phyloP scores from a whole-genome alignment of 2,113 vertebrate species.

The Hippocampus comes region DNA sequence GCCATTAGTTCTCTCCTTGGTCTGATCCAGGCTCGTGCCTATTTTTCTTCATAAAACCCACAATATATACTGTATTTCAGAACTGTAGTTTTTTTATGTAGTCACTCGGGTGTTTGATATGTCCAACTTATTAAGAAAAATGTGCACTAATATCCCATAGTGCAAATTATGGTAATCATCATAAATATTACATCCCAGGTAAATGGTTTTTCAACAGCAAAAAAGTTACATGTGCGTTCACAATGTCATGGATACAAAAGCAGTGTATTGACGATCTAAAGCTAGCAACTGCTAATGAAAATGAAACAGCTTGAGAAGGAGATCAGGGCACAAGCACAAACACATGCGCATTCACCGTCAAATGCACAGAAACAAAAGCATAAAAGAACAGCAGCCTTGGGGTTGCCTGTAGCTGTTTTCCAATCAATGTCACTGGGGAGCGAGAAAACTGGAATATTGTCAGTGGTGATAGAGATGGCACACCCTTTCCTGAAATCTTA shows the following conservation, averaged over 20 bases:
- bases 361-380: constrained; percentile 21
- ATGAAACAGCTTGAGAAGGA: constrained; percentile 26
- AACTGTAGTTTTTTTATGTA: no score
- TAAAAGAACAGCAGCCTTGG: constrained; percentile 41
- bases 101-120: no score
- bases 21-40: no score
- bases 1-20: no score
- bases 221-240: not conserved
- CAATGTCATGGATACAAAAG: not conserved
- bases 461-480: constrained; percentile 49
- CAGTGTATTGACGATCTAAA: constrained; percentile 9
- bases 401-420: constrained; percentile 66
- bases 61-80: no score
- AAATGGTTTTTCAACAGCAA: not conserved
- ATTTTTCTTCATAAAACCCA: no score
- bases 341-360: not conserved
- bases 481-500: constrained; percentile 24
- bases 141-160: not conserved
- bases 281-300: constrained; percentile 53
- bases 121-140: not conserved
- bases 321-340: constrained; percentile 6
- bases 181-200: not conserved
- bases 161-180: not conserved
- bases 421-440: constrained; percentile 59
- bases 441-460: constrained; percentile 54